Base-by-base conservation (phyloP, 2,113 vertebrate species). In the Dasyprocta punctata region DNA sequence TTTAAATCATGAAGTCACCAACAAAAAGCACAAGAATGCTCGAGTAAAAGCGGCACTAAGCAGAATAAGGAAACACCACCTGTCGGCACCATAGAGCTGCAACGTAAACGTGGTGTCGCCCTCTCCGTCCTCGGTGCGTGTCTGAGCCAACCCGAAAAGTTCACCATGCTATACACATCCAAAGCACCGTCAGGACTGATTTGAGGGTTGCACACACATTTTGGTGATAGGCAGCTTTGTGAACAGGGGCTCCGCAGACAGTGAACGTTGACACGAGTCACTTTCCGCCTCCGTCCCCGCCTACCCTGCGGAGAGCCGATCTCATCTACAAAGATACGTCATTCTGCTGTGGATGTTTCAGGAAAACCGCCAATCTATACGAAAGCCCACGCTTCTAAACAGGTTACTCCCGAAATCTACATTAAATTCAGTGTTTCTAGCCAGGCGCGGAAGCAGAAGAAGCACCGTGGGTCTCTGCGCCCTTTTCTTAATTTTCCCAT, bases 111-210 rank as follows among this genome's bases (percentile, higher is more conserved):
- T n/a, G 26, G 33, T 0, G 1, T 13, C 17, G 11, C 75, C 41
- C 58, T 4, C 20, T 11, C 20, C 33, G 12, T 2, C n/a, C n/a
- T 54, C 56, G 0, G 52, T 0, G 0, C 58, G 0, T 0, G 0
- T 33, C 28, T 13, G 12, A 19, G 75, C 19, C 0, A 8, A 65
- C 14, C 30, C 33, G 12, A 22, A 78, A 4, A 56, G 41, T 22
- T 16, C 56, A 33, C 47, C 12, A 17, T 26, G 58, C 54, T 52
- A 63, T 0, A 6, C 7, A 0, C 0, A 20, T 6, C 38, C 38
- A 24, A 61, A 44, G 30, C 3, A 1, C 0, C 14, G 3, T 10
- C 26, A 2, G 4, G 11, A 2, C 5, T 17, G 63, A 73, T 20
- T 20, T 33, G 17, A 41, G n/a, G 24, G 4, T 9, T 69, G 3